Evolutionary conservation across 2,113 vertebrate species (phyloP).

Genomic region (Lepisosteus osseus): DNA sequence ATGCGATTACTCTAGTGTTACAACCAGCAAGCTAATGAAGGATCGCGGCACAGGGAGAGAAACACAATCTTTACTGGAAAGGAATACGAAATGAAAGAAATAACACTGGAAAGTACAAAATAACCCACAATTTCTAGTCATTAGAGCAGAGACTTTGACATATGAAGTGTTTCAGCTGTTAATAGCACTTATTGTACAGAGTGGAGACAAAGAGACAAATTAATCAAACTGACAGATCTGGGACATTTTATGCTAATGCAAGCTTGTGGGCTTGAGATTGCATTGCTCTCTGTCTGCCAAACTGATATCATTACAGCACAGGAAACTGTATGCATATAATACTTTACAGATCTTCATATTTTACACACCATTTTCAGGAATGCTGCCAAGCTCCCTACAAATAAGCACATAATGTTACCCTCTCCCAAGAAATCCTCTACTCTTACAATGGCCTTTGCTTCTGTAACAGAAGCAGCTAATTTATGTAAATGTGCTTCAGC

Average conservation of each 20-base stretch:
- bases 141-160: constrained; percentile 80
- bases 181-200: constrained; percentile 82
- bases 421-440: constrained; percentile 16
- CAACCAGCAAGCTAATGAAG: constrained; percentile 83
- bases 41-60: constrained; percentile 62
- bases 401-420: constrained; percentile 36
- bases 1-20: constrained; percentile 87
- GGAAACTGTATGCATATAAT: constrained; percentile 75
- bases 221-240: constrained; percentile 85
- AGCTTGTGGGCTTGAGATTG: constrained; percentile 66
- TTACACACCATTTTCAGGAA: constrained; percentile 32
- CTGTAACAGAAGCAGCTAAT: constrained; percentile 47
- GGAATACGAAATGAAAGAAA: constrained; percentile 78
- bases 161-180: constrained; percentile 80
- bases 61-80: constrained; percentile 66
- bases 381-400: constrained; percentile 41
- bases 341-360: constrained; percentile 66
- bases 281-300: constrained; percentile 72
- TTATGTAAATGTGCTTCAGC: constrained; percentile 49
- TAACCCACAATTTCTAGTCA: constrained; percentile 79
- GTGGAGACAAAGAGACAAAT: constrained; percentile 85
- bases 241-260: constrained; percentile 80
- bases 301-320: constrained; percentile 77
- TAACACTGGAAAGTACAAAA: constrained; percentile 62
- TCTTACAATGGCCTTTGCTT: constrained; percentile 38